A percentile compares a stretch with the other conserved stretches of the same genome.
Evolutionary conservation across 2,888 invertebrate species (phyloP).

Genomic region (Chromoteleia sp.): DNA sequence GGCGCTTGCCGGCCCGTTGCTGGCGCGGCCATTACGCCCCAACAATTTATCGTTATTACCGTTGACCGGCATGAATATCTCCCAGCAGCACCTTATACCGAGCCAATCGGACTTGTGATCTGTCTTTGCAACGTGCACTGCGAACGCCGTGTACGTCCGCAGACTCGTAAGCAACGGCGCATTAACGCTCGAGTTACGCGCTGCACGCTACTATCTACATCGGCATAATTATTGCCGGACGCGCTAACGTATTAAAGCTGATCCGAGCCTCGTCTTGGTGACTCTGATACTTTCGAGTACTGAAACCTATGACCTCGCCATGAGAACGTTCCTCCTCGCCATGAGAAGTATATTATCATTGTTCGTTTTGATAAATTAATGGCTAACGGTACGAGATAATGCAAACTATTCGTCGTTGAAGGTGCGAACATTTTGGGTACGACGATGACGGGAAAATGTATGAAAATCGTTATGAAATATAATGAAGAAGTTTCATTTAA

Average conservation of each 20-base stretch:
- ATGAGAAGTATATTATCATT: slow-evolving; percentile 54
- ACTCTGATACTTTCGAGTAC: slow-evolving; percentile 62
- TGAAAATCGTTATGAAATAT: no score
- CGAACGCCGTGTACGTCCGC: slow-evolving; percentile 65
- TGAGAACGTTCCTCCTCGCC: slow-evolving; percentile 37
- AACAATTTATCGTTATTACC: slow-evolving; percentile 81
- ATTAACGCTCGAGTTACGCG: slow-evolving; percentile 82
- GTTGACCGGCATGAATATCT: slow-evolving; percentile 80
- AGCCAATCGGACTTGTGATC: slow-evolving; percentile 75
- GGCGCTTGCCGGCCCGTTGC: slow-evolving; percentile 64
- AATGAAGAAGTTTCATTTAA: no score
- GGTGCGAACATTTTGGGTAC: background rate
- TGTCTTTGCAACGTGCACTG: slow-evolving; percentile 72
- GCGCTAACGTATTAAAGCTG: slow-evolving; percentile 73
- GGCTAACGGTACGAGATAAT: slow-evolving; percentile 5
- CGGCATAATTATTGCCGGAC: slow-evolving; percentile 81
- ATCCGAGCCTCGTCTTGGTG: slow-evolving; percentile 70
- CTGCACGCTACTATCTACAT: slow-evolving; percentile 79
- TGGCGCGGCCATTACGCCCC: slow-evolving; percentile 75
- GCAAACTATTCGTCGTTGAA: background rate
- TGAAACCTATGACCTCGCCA: slow-evolving; percentile 65
- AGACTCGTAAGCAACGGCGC: slow-evolving; percentile 73
- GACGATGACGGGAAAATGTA: background rate
- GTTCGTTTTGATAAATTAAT: slow-evolving; percentile 38
- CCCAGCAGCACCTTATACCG: slow-evolving; percentile 74